These are phyloP conservation scores for Ictidomys tridecemlineatus DNA, from an alignment of 2,113 vertebrate species.

Conservation along the genomic window DNA sequence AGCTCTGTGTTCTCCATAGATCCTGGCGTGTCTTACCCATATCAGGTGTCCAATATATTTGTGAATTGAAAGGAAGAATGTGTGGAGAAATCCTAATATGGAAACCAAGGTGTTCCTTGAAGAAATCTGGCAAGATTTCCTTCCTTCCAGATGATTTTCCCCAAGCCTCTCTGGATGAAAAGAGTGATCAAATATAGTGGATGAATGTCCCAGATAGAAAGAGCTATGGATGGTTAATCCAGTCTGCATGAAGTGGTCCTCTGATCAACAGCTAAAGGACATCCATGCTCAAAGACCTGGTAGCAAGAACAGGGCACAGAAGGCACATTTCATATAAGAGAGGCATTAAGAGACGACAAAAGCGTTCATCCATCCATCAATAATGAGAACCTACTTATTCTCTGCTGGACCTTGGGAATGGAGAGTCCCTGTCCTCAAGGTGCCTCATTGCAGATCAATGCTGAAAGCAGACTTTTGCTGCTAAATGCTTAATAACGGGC, in stretches of 20 bases:
- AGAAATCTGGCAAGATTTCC: background rate
- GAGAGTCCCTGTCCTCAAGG: background rate
- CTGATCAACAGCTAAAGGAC: background rate
- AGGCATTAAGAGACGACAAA: conserved; percentile 7
- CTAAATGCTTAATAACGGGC: background rate
- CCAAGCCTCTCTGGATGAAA: background rate
- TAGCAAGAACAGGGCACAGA: background rate
- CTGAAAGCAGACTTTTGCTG: background rate
- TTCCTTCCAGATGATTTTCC: conserved; percentile 2
- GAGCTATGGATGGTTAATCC: background rate
- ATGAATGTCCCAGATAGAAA: background rate
- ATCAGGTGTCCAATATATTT: background rate
- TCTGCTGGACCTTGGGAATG: conserved; percentile 12
- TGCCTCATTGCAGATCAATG: background rate
- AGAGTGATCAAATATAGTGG: background rate
- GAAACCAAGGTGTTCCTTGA: conserved; percentile 23
- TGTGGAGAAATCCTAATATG: conserved; percentile 27
- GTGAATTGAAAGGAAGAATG: conserved; percentile 6
- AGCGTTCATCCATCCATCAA: background rate
- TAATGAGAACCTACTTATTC: background rate
- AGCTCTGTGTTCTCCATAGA: background rate
- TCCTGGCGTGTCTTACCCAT: background rate
- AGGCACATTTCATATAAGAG: background rate
- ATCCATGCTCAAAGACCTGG: background rate
- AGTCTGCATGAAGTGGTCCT: background rate